Conservation (phyloP, 2,113 vertebrate genomes). For the Capricornis sumatraensis region DNA sequence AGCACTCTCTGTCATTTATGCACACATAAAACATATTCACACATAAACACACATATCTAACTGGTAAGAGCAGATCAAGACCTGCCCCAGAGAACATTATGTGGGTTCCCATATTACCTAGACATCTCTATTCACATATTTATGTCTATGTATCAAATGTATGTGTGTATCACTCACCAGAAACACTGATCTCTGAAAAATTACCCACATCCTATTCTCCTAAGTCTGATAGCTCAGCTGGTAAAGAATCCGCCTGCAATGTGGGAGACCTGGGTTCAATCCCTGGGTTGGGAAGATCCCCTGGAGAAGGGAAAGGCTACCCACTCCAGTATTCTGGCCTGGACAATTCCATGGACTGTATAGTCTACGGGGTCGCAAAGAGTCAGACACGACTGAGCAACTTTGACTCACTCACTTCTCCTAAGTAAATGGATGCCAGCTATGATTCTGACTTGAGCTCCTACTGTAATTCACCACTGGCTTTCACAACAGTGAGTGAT, state of each 20-base stretch:
- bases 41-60: neutral
- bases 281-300: no score
- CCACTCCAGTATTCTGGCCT: no score
- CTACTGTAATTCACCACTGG: neutral
- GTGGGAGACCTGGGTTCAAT: no score
- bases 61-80: neutral
- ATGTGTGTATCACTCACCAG: neutral
- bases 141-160: neutral
- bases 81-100: neutral
- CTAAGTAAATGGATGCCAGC: neutral
- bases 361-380: no score
- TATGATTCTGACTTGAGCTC: neutral
- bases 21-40: neutral
- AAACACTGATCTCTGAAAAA: constrained; percentile 20
- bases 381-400: no score
- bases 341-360: no score
- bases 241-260: no score
- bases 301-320: no score
- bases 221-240: neutral
- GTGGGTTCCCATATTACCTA: neutral
- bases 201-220: neutral
- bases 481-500: neutral
- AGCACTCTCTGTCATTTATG: neutral
- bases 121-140: neutral
- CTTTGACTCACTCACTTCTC: neutral